These are phyloP conservation scores for Phalacrocorax pelagicus DNA, from an alignment of 2,113 vertebrate species.

Conservation along the genomic window DNA sequence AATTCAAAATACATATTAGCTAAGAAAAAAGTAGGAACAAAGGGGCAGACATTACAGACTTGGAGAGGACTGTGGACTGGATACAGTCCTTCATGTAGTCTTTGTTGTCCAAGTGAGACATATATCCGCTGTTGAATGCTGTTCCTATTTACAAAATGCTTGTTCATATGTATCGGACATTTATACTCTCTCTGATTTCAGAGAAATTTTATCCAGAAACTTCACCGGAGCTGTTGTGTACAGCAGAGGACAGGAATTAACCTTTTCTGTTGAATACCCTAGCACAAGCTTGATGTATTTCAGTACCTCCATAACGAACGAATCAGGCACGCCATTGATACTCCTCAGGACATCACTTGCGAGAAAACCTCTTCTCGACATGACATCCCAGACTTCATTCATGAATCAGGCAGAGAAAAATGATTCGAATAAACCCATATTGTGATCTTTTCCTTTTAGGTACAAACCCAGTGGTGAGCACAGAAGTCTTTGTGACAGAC, in stretches of 20 bases:
- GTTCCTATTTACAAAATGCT: neutral
- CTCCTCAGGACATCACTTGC: neutral
- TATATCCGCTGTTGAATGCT: neutral
- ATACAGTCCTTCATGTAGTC: neutral
- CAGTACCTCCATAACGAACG: neutral
- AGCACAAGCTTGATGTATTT: neutral
- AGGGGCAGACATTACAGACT: neutral
- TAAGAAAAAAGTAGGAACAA: neutral
- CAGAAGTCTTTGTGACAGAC: neutral
- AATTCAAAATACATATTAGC: neutral
- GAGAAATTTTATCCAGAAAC: neutral
- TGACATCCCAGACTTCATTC: neutral
- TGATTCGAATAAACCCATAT: accelerated
- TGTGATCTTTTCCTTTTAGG: neutral
- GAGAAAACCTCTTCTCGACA: neutral
- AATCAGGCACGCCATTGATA: neutral
- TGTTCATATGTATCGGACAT: neutral
- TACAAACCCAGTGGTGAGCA: neutral
- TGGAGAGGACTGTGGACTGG: neutral
- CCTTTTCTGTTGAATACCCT: neutral
- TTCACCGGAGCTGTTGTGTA: neutral
- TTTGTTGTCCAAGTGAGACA: neutral
- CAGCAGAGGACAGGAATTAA: neutral
- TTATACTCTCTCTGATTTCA: neutral
- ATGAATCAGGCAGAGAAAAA: neutral